These are phyloP conservation scores for Drosophila mayri DNA, from an alignment of 1,140 invertebrate genomes.

Conservation along the genomic window DNA sequence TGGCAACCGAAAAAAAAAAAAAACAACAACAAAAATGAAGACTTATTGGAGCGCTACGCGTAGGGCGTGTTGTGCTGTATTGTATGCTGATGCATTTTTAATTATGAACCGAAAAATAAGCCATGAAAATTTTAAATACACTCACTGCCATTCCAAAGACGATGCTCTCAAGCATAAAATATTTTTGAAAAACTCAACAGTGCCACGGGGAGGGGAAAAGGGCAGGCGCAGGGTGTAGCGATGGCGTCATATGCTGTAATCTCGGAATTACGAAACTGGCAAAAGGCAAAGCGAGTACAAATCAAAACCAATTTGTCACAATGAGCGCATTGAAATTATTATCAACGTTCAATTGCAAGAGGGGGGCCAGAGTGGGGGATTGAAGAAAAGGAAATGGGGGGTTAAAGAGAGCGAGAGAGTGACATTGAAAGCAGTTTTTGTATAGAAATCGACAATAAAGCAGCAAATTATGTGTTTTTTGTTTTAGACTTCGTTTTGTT, in stretches of 20 bases:
- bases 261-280: constrained; percentile 62
- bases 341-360: constrained; percentile 70
- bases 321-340: constrained; percentile 74
- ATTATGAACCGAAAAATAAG: constrained; percentile 71
- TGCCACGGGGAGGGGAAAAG: background rate
- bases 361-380: background rate
- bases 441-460: constrained; percentile 52
- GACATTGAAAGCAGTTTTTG: constrained; percentile 70
- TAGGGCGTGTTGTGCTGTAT: constrained; percentile 59
- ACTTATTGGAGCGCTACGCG: constrained; percentile 48
- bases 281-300: constrained; percentile 51
- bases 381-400: constrained; percentile 24
- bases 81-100: constrained; percentile 75
- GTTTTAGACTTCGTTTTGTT: constrained; percentile 46
- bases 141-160: constrained; percentile 22
- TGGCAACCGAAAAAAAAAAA: constrained; percentile 69
- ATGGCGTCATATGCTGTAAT: constrained; percentile 68
- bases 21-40: constrained; percentile 38
- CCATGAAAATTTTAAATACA: constrained; percentile 61
- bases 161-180: constrained; percentile 75
- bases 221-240: constrained; percentile 7
- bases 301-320: constrained; percentile 82
- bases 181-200: constrained; percentile 13
- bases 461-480: constrained; percentile 67
- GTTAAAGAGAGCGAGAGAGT: constrained; percentile 20